These are phyloP conservation scores for Amblyopsis rosae DNA, from an alignment of 2,113 vertebrate genomes.

Conservation along the genomic window DNA sequence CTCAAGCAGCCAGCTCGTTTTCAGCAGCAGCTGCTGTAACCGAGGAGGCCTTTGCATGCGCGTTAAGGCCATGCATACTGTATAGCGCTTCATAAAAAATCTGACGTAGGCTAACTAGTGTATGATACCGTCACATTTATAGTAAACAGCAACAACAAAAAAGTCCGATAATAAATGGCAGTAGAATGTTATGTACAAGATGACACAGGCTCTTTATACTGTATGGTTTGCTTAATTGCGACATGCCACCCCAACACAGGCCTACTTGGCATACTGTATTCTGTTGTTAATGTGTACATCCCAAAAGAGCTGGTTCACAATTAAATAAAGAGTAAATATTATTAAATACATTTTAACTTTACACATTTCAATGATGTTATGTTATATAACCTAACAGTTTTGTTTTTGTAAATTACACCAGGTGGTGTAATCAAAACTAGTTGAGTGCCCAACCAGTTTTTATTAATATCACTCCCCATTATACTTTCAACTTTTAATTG, in stretches of 20 bases:
- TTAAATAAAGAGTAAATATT: no score
- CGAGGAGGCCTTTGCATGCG: constrained; percentile 61
- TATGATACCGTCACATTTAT: no score
- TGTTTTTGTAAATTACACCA: no score
- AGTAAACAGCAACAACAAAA: no score
- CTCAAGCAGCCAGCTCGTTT: constrained; percentile 32
- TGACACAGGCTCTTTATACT: not conserved
- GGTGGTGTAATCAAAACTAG: no score
- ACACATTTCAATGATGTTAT: no score
- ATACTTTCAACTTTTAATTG: not conserved
- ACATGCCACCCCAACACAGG: no score
- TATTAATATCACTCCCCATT: not conserved
- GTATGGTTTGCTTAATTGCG: no score
- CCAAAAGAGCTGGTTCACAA: not conserved
- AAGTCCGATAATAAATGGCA: not conserved
- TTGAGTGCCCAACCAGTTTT: no score
- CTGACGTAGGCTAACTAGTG: not conserved
- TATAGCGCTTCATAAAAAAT: constrained; percentile 34
- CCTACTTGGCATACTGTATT: no score
- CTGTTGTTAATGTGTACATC: not conserved
- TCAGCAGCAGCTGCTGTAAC: constrained; percentile 47
- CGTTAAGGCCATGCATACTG: constrained; percentile 43
- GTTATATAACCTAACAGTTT: no score
- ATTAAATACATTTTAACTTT: no score
- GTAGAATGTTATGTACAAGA: not conserved